Percentiles rank a stretch among this genome's conserved stretches.
Evolutionary conservation across 1,140 invertebrate species (phyloP).

Genomic region (Drosophila ananassae): DNA sequence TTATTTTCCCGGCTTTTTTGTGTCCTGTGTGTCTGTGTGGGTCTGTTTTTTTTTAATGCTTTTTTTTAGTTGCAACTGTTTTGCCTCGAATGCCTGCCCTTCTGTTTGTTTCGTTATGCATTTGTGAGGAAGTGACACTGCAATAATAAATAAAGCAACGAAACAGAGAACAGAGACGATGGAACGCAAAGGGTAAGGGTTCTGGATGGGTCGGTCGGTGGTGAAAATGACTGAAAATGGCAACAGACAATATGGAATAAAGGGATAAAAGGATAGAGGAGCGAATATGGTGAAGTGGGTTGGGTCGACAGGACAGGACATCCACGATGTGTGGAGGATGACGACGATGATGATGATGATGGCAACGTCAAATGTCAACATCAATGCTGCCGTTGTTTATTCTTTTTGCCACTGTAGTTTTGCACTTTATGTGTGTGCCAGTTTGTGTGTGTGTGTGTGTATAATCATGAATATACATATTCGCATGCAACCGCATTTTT

Average conservation of each 20-base stretch:
- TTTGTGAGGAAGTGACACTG: constrained; percentile 59
- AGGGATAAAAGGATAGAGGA: constrained; percentile 32
- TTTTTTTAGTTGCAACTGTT: constrained; percentile 3
- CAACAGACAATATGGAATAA: constrained; percentile 66
- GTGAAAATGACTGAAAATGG: constrained; percentile 68
- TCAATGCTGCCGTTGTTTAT: constrained; percentile 60
- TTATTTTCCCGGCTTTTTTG: constrained; percentile 14
- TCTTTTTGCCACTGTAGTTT: constrained; percentile 63
- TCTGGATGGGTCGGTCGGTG: not conserved
- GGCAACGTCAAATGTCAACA: constrained; percentile 78
- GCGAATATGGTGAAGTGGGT: not conserved
- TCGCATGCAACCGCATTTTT: constrained; percentile 45
- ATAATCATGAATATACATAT: constrained; percentile 34
- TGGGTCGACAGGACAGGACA: constrained; percentile 8
- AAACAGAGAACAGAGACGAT: constrained; percentile 22
- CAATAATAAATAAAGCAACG: constrained; percentile 73
- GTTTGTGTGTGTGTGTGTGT: constrained; percentile 25
- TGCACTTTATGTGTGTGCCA: constrained; percentile 26
- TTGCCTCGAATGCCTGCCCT: not conserved
- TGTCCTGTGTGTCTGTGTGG: not conserved
- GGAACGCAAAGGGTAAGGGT: not conserved
- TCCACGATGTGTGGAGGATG: constrained; percentile 36
- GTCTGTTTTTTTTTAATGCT: constrained; percentile 5
- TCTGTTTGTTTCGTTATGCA: constrained; percentile 42
- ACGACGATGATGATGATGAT: constrained; percentile 55